These are phyloP conservation scores for Helicolenus hilgendorfi DNA, from an alignment of 2,797 vertebrate species.

Conservation along the genomic window DNA sequence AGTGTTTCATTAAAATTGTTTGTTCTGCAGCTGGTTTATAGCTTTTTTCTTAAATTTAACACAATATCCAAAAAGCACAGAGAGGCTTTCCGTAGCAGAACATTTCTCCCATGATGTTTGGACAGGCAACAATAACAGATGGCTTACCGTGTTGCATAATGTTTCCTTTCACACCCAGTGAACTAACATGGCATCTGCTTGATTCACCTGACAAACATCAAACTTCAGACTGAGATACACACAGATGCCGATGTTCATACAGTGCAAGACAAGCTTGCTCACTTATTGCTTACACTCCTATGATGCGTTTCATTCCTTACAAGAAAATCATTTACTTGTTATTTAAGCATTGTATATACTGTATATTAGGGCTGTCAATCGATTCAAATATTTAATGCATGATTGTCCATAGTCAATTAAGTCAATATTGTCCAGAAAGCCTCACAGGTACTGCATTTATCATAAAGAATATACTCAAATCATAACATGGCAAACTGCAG, in stretches of 20 bases:
- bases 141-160: conserved; percentile 64
- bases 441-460: no score
- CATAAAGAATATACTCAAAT: no score
- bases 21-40: not conserved
- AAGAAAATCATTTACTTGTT: not conserved
- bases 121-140: conserved; percentile 61
- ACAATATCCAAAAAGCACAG: not conserved
- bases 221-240: not conserved
- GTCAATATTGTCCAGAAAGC: no score
- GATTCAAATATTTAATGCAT: not conserved
- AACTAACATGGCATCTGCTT: conserved; percentile 59
- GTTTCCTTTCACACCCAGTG: conserved; percentile 60
- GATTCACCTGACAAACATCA: conserved; percentile 52
- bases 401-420: not conserved
- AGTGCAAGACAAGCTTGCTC: not conserved
- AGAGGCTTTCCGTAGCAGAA: not conserved
- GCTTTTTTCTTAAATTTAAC: not conserved
- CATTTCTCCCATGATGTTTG: conserved; percentile 35
- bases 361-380: not conserved
- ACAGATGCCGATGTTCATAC: not conserved
- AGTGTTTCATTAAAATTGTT: not conserved
- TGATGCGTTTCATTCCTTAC: not conserved
- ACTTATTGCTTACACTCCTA: not conserved
- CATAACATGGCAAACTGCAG: fast-evolving
- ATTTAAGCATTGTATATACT: not conserved